Percentiles rank a stretch among this genome's conserved stretches.
These are phyloP conservation scores for Perca flavescens DNA, from an alignment of 2,113 vertebrate species.

Conservation along the genomic window DNA sequence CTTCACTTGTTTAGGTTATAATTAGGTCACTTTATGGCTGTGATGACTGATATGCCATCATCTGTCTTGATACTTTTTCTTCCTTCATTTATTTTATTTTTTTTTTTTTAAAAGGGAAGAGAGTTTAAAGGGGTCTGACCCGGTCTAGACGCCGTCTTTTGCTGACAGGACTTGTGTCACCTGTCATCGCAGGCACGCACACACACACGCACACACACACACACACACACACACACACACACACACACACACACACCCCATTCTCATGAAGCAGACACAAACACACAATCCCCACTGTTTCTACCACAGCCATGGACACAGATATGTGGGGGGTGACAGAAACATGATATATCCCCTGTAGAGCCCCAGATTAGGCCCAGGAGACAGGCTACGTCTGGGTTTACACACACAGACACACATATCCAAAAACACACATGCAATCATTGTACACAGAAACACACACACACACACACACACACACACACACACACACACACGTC, in stretches of 20 bases:
- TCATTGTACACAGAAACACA: constrained; percentile 19
- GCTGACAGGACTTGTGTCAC: constrained; percentile 62
- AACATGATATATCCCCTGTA: constrained; percentile 66
- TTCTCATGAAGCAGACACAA: constrained; percentile 35
- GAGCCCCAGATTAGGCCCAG: constrained; percentile 76
- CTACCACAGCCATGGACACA: constrained; percentile 38
- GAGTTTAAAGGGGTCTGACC: constrained; percentile 37
- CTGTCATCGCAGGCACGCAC: constrained; percentile 47
- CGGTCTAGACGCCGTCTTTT: constrained; percentile 41
- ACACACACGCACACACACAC: background rate
- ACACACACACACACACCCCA: background rate
- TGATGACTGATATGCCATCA: constrained; percentile 61
- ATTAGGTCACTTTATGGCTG: constrained; percentile 61
- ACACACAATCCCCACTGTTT: constrained; percentile 63
- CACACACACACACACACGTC: constrained; percentile 54
- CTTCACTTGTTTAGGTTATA: constrained; percentile 60
- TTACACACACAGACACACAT: constrained; percentile 59
- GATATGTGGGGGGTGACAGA: constrained; percentile 68
- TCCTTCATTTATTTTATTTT: constrained; percentile 57
- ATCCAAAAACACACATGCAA: constrained; percentile 40
- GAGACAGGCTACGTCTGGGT: constrained; percentile 70
- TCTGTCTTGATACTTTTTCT: constrained; percentile 60
- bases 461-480: constrained; percentile 25
- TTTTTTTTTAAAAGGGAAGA: constrained; percentile 43
- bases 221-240: no score